A percentile compares a stretch with the other conserved stretches of the same genome.
Conservation (phyloP, 2,113 vertebrate species). For the Myrmecobius fasciatus region DNA sequence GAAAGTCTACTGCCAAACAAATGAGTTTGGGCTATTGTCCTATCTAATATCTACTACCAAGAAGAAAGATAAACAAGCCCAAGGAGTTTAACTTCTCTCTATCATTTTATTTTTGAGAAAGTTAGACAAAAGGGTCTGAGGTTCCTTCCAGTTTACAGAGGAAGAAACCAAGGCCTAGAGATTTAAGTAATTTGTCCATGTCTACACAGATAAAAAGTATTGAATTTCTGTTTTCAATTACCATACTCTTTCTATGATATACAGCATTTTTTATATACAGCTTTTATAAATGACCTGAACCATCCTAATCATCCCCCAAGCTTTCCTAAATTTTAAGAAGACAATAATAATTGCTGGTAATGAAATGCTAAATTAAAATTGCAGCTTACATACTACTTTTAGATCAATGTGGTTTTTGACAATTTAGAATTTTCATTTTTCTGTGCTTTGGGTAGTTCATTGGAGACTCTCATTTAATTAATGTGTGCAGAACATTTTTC, state of each 20-base stretch:
- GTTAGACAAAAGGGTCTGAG: too few species aligned
- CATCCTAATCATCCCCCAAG: neutral
- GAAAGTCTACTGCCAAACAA: neutral
- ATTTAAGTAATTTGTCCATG: neutral
- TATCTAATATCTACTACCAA: neutral
- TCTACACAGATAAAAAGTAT: neutral
- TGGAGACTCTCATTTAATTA: neutral
- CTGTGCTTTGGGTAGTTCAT: neutral
- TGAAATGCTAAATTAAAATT: neutral
- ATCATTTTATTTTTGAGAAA: neutral
- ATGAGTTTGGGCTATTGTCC: neutral
- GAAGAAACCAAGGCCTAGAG: neutral
- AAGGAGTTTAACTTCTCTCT: neutral
- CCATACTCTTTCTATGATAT: neutral
- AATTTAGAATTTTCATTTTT: neutral
- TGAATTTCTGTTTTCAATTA: neutral
- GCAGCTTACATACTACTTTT: conserved; percentile 7
- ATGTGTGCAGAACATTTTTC: neutral
- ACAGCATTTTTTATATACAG: too few species aligned
- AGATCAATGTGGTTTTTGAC: neutral
- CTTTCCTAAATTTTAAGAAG: conserved; percentile 13
- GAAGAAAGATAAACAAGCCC: neutral
- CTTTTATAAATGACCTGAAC: neutral
- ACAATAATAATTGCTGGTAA: conserved; percentile 4
- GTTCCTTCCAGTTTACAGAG: neutral